Base-by-base conservation (phyloP, 2,113 vertebrate species). In the Poecile atricapillus region DNA sequence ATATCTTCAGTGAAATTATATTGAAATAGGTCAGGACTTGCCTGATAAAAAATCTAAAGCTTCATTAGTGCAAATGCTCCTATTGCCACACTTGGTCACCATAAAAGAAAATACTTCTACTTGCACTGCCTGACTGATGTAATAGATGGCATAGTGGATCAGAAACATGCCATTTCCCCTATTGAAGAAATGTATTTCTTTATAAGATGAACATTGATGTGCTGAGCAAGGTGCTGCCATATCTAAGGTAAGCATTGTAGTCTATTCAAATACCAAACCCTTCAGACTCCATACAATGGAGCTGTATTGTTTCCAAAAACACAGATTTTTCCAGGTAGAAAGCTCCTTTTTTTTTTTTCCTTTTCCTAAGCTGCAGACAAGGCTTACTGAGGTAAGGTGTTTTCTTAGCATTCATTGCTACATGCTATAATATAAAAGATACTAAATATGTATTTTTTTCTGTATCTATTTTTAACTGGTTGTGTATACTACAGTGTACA, bases 341-440 rank as follows among this genome's bases (percentile, higher is more conserved):
- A 22, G 7, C 49, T 74, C 18, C 46, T n/a, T 56, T 15, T 13
- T 69, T 13, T 69, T 46, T 27, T 15, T 59, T 68, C 59, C 53
- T 35, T 28, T 52, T 1, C n/a, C 14, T 23, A 24, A 79, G 31
- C 53, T 85, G 24, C 20, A 83, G 58, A 33, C 41, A 68, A 83
- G 37, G 25, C 13, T 87, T 64, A 56, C 10, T 52, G 31, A 90
- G 33, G 11, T 56, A 68, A 67, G 33, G 6, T 46, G 23, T 15
- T 39, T 52, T 59, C 39, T 50, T 33, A 35, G 16, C 14, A 13
- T 46, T 75, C 9, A 2, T 67, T 87, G 19, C 17, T 67, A 37
- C 1, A 0, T 56, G 23, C 33, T 70, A 7, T 62, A 68, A 71
- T 17, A 64, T 63, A 21, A 11, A 52, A 27, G 0, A 0, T 31